Conservation (phyloP, 2,888 invertebrate genomes). For the Tachystola acroxantha region DNA sequence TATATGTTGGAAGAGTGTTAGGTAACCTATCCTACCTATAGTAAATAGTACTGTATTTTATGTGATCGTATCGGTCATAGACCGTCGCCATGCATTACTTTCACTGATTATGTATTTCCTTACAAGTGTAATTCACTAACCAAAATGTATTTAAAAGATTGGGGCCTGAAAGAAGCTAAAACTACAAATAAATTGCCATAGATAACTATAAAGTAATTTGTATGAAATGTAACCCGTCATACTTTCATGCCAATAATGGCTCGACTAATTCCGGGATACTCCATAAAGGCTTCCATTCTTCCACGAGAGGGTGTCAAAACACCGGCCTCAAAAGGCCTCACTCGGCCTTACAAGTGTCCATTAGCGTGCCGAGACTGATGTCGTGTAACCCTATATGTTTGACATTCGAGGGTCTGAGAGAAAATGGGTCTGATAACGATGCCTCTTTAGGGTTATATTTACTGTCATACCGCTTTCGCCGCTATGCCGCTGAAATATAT, state of each 20-base stretch:
- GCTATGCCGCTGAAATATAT: not conserved
- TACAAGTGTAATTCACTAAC: no score
- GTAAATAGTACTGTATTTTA: no score
- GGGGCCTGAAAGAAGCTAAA: no score
- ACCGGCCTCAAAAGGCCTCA: constrained; percentile 43
- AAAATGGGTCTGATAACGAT: constrained; percentile 49
- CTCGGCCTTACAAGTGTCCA: constrained; percentile 62
- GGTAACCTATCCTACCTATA: no score
- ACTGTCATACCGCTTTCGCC: not conserved
- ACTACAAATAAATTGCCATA: no score
- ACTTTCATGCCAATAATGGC: constrained; percentile 13
- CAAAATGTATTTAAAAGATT: no score
- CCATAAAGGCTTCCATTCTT: constrained; percentile 22
- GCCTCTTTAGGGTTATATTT: constrained; percentile 31
- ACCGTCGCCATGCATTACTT: no score
- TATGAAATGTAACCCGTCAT: not conserved
- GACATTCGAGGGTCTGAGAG: constrained; percentile 50
- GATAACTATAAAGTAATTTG: no score
- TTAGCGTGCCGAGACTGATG: constrained; percentile 57
- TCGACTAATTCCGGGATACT: constrained; percentile 13
- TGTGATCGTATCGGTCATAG: no score
- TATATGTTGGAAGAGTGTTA: no score
- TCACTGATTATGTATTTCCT: no score
- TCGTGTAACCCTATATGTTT: constrained; percentile 68
- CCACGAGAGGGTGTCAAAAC: constrained; percentile 48